Conservation (phyloP, 1,140 invertebrate genomes). For the Trichonephila clavata region DNA sequence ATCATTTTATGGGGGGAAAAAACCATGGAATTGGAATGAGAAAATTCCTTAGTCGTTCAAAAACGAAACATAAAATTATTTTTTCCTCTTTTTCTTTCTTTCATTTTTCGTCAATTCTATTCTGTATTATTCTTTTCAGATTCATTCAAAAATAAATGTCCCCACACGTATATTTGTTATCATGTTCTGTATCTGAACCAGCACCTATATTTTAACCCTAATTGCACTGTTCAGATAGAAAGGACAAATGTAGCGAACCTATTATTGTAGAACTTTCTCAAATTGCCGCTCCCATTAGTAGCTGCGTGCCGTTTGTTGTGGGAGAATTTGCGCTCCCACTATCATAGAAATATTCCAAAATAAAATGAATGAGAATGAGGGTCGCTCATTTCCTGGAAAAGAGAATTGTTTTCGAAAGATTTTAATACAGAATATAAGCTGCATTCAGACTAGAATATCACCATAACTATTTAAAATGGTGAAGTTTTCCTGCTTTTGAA, state of each 20-base stretch:
- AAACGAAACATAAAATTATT: too few species aligned
- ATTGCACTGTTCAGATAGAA: background rate
- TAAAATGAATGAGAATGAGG: background rate
- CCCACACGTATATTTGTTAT: background rate
- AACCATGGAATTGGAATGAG: too few species aligned
- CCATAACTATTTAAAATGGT: background rate
- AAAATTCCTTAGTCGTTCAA: too few species aligned
- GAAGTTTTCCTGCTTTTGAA: background rate
- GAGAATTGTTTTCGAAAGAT: conserved; percentile 8
- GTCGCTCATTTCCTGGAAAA: background rate
- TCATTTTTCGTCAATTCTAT: too few species aligned
- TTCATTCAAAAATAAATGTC: background rate
- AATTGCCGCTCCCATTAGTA: background rate
- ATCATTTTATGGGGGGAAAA: too few species aligned
- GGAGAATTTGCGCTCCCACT: background rate
- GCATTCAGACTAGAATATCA: background rate
- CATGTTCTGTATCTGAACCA: conserved; percentile 23
- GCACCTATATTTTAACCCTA: conserved; percentile 19
- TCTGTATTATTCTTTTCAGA: too few species aligned
- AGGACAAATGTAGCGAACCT: background rate
- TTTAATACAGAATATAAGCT: background rate
- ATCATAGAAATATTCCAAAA: background rate
- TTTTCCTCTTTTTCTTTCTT: too few species aligned
- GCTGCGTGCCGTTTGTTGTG: background rate
- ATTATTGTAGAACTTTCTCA: conserved; percentile 31